These are phyloP conservation scores for Hypocryptadius cinnamomeus DNA, from an alignment of 2,113 vertebrate species.

Conservation along the genomic window DNA sequence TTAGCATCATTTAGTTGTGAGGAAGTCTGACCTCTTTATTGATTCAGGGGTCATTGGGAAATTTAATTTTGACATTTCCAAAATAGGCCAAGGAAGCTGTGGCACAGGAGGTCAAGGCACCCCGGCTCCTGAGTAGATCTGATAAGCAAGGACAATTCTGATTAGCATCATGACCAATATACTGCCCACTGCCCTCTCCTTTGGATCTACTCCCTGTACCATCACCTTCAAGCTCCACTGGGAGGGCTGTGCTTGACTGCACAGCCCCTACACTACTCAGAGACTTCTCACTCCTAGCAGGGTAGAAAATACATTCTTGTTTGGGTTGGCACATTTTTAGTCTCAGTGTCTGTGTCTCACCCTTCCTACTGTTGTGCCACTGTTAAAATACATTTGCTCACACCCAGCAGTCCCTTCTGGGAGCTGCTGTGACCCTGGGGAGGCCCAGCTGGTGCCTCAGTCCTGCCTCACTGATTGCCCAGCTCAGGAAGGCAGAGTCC, in stretches of 20 bases:
- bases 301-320: neutral
- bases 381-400: neutral
- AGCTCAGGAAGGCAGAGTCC: neutral
- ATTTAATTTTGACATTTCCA: neutral
- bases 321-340: neutral
- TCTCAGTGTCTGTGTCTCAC: neutral
- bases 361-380: neutral
- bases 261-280: neutral
- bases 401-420: neutral
- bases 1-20: neutral
- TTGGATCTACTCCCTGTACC: neutral
- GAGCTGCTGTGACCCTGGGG: neutral
- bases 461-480: neutral
- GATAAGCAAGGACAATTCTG: neutral
- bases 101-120: neutral
- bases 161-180: neutral
- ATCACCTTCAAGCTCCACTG: neutral
- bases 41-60: neutral
- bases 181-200: neutral
- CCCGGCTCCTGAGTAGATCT: neutral
- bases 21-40: neutral
- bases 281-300: neutral
- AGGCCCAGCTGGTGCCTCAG: neutral
- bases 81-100: neutral
- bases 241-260: neutral